Evolutionary conservation across 2,113 vertebrate species (phyloP), one percentile per base, ranked within the genome.

Genomic region (Corythornis cristatus): DNA sequence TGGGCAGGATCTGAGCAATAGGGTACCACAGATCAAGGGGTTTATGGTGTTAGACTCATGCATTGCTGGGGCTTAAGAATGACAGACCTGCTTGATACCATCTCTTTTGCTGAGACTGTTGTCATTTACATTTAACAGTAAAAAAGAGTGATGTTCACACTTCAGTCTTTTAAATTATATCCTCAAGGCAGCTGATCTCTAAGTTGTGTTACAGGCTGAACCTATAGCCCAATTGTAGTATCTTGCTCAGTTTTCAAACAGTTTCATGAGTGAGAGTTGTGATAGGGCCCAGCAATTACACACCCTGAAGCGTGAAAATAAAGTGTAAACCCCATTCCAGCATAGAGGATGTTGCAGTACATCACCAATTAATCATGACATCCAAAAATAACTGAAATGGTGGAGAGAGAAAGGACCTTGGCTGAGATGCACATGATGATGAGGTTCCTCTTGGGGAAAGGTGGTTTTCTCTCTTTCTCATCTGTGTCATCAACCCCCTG

Each of bases 21-120:
- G 21, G 43, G 83, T 72, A 76, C 83, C 66, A 35, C 0, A 48
- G 86, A 76, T 85, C 65, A 53, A 86, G 28, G 3, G 53, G 26
- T 71, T 92, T 94, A 73, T 9, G 2, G 71, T 57, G 12, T 83
- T 80, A 88, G 6, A n/a, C 15, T 88, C 29, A 26, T 35, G 83
- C 33, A 37, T 29, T 23, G 31, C 18, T 46, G 18, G 5, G 2
- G 3, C 70, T 93, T 75, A 54, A 54, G 53, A 61, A 35, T 85
- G 74, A 76, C 64, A 58, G 51, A 91, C 87, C 60, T 62, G 71
- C 78, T 77, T 64, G 70, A 92, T 61, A 88, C 84, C n/a, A 71
- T 83, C 66, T 23, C 43, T 64, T 87, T 71, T 60, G 22, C 73
- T 42, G 37, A 64, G 40, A 11, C 9, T 93, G 82, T 68, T 88